Evolutionary conservation across 2,797 vertebrate species (phyloP), one percentile per base, ranked within the genome.

Genomic region (Fundulus diaphanus): DNA sequence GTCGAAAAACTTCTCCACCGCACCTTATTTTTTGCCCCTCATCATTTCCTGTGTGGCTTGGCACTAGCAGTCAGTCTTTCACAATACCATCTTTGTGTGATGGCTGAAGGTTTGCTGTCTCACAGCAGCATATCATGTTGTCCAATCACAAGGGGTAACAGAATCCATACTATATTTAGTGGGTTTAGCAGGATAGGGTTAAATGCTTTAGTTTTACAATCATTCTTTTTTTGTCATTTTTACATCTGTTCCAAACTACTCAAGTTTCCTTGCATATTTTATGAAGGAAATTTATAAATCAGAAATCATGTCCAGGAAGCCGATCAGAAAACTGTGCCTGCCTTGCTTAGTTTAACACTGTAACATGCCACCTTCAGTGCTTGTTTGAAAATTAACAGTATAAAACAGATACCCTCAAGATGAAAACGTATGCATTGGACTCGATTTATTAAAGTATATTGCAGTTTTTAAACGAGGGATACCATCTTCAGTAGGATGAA

Each of bases 31-130:
- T 42, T 37, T 63, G 27, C 61, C 70, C 74, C 13, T 78, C 65
- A 68, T 81, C 15, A 79, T 85, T 86, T 78, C 29, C 52, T 42
- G 33, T 44, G 16, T 85, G 76, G 37, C 49, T 69, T 65, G 35
- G 70, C 74, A 82, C 69, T 70, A 74, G 76, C 3, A n/a, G 73
- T 80, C 74, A 70, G 33, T 59, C 42, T 70, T 59, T 57, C 81
- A 78, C 16, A 67, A 56, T 54, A 68, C 76, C 31, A 68, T 65
- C 49, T 72, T 37, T 56, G 42, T 73, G 61, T 75, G 66, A n/a
- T 22, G 15, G 31, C 40, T 59, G 40, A 1, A 7, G 48, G 31
- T 80, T 46, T 67, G 42, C 70, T 71, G 9, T 75, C 24, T 75
- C n/a, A 65, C 8, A 70, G 18, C 37, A 46, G 37, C 49, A 42